Conservation (phyloP, 2,888 invertebrate species). For the Erebia epiphron region DNA sequence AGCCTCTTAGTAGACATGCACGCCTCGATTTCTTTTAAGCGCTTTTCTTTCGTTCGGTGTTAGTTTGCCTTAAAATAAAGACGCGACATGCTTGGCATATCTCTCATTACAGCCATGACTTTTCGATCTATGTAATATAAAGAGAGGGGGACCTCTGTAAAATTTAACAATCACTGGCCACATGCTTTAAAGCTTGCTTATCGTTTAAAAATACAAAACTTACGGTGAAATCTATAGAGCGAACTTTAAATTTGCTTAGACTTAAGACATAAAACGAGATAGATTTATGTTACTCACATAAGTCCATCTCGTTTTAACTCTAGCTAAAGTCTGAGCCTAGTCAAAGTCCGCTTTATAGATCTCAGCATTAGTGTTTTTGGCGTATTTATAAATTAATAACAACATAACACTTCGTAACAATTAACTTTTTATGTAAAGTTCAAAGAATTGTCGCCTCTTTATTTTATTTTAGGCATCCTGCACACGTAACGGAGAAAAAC, state of each 20-base stretch:
- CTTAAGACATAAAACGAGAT: too few relatives aligned
- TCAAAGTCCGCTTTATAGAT: too few relatives aligned
- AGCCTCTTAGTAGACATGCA: conserved; percentile 78
- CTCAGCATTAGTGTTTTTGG: background rate
- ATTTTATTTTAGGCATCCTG: conserved; percentile 47
- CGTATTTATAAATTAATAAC: background rate
- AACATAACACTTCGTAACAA: background rate
- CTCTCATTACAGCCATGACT: background rate
- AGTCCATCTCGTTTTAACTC: too few relatives aligned
- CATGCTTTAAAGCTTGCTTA: conserved; percentile 30
- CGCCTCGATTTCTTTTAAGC: conserved; percentile 76
- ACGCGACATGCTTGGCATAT: conserved; percentile 50
- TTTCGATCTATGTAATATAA: background rate
- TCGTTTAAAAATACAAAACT: background rate
- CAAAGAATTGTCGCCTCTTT: conserved; percentile 56
- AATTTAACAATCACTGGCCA: background rate
- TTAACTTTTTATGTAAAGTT: background rate
- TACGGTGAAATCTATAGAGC: too few relatives aligned
- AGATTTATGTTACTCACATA: too few relatives aligned
- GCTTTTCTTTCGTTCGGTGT: conserved; percentile 66
- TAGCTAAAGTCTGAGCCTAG: too few relatives aligned
- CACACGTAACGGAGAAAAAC: conserved; percentile 48
- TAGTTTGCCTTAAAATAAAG: conserved; percentile 50
- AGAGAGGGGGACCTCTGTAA: background rate
- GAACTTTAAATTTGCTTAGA: too few relatives aligned